Conservation (phyloP, 1,140 invertebrate genomes). For the Lethrus apterus region DNA sequence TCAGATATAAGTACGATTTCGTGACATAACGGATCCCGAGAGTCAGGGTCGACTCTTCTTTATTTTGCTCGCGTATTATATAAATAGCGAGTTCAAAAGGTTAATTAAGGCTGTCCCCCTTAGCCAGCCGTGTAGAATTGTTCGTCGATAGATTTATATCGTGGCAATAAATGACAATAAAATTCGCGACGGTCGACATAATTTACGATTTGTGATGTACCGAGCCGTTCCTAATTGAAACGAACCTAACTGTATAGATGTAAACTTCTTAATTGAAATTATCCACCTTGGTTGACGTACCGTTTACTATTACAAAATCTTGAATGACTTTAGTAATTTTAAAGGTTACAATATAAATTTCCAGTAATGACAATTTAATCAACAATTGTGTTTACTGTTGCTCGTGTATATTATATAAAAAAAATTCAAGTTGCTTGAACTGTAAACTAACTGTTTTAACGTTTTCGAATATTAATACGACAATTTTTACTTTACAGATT, state of each 20-base stretch:
- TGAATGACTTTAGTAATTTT: too few relatives aligned
- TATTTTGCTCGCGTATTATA: slow-evolving; percentile 4
- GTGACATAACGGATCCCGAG: slow-evolving; percentile 9
- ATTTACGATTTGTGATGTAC: too few relatives aligned
- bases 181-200: too few relatives aligned
- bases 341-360: too few relatives aligned
- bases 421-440: too few relatives aligned
- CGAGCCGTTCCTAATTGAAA: too few relatives aligned
- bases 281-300: background rate
- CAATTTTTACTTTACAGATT: slow-evolving; percentile 22
- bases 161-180: slow-evolving; percentile 3
- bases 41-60: background rate
- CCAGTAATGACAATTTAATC: too few relatives aligned
- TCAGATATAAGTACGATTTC: slow-evolving; percentile 9
- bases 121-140: background rate
- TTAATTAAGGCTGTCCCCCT: slow-evolving; percentile 6
- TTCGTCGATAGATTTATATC: background rate
- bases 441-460: too few relatives aligned
- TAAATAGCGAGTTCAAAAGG: slow-evolving; percentile 7
- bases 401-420: too few relatives aligned
- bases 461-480: too few relatives aligned
- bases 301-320: background rate
- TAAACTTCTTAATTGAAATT: background rate
- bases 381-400: too few relatives aligned
- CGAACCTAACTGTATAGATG: background rate